phyloP scores from a whole-genome alignment of 2,888 invertebrate genomes.

The Lucinisca nassula region DNA sequence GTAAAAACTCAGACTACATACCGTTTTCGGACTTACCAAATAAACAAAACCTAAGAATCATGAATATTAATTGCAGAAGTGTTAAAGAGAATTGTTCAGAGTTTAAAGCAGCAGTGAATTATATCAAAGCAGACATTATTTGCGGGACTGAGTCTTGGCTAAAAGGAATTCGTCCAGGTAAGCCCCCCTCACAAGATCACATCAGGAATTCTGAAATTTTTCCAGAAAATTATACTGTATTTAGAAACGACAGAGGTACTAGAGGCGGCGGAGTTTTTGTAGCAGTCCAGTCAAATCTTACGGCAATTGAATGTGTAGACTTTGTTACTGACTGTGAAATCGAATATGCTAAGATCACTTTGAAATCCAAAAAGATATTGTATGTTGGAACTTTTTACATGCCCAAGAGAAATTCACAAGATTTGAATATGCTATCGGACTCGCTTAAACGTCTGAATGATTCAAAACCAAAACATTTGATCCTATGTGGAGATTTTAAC shows the following conservation, averaged over 20 bases:
- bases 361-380: slow-evolving; percentile 13
- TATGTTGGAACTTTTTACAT: slow-evolving; percentile 25
- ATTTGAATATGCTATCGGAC: neutral
- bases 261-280: slow-evolving; percentile 32
- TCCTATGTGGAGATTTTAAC: slow-evolving; percentile 40
- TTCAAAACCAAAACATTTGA: slow-evolving; percentile 2
- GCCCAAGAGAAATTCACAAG: slow-evolving; percentile 13
- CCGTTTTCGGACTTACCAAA: neutral
- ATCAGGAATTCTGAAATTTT: slow-evolving; percentile 17
- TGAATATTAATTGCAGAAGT: slow-evolving; percentile 23
- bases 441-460: neutral
- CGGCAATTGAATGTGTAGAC: slow-evolving; percentile 17
- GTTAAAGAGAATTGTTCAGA: neutral
- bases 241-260: slow-evolving; percentile 40
- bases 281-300: slow-evolving; percentile 5
- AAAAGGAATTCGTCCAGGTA: slow-evolving; percentile 16
- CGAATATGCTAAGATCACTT: slow-evolving; percentile 24
- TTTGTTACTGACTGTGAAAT: slow-evolving; percentile 29
- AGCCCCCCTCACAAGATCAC: neutral
- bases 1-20: neutral
- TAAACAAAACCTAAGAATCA: slow-evolving; percentile 7
- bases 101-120: slow-evolving; percentile 8
- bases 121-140: slow-evolving; percentile 26
- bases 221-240: slow-evolving; percentile 20
- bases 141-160: slow-evolving; percentile 26